These are phyloP conservation scores for Tridacna crocea DNA, from an alignment of 2,888 invertebrate genomes.

Conservation along the genomic window DNA sequence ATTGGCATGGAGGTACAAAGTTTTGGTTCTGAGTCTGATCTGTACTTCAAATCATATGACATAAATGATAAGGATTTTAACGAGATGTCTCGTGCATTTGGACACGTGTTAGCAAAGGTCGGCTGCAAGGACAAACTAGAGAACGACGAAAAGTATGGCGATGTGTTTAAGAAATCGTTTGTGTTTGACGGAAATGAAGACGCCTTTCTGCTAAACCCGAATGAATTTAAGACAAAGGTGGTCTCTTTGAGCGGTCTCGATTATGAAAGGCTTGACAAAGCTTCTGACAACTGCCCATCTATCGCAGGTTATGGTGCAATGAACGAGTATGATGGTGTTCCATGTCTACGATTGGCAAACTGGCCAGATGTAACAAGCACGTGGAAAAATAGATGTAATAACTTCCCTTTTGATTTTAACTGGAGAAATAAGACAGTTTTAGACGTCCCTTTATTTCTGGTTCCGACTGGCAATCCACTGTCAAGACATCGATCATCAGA, in stretches of 20 bases:
- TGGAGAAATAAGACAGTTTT: slow-evolving; percentile 20
- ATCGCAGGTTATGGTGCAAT: slow-evolving; percentile 10
- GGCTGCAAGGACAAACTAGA: not conserved
- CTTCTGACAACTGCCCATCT: slow-evolving; percentile 6
- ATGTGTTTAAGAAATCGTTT: slow-evolving; percentile 1
- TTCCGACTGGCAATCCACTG: slow-evolving; percentile 45
- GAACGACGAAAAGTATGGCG: not conserved
- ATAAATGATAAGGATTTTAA: not conserved
- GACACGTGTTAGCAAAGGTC: not conserved
- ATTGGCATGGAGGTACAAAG: slow-evolving; percentile 8
- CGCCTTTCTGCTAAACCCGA: not conserved
- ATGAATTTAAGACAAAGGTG: not conserved
- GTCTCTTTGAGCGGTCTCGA: slow-evolving; percentile 2
- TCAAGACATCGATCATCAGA: slow-evolving; percentile 18
- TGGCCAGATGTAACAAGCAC: not conserved
- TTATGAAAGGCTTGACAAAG: slow-evolving; percentile 1
- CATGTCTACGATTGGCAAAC: slow-evolving; percentile 1
- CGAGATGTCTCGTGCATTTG: not conserved
- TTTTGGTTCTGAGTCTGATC: too few relatives aligned
- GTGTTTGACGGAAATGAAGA: not conserved
- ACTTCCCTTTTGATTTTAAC: slow-evolving; percentile 5
- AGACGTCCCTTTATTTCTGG: slow-evolving; percentile 37
- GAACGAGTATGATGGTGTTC: slow-evolving; percentile 16
- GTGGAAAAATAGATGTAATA: not conserved
- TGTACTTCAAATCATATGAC: slow-evolving; percentile 1